Evolutionary conservation across 1,140 invertebrate species (phyloP), one percentile per base, ranked within the genome.

Genomic region (Drosophila ambigua): DNA sequence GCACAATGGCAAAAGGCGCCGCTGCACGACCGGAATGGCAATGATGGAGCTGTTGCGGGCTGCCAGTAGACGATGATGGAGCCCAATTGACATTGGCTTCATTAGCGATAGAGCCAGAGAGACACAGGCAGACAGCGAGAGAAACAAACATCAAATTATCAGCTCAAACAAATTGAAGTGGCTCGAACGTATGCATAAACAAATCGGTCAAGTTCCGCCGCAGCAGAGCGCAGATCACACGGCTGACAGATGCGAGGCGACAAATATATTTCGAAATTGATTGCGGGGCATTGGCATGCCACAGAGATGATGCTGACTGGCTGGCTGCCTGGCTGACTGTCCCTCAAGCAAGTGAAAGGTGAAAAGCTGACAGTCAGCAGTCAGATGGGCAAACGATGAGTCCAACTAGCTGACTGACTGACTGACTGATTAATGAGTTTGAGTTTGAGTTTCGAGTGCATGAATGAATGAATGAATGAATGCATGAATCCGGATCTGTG

Each of bases 131-230:
- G n/a, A 62, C 13, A 23, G 16, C 11, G 15, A 41, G 28, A 24
- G 9, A 43, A 15, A 35, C 72, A 75, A 75, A 66, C 63, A 58
- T 50, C 63, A 76, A 84, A 84, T 84, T 72, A 84, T 73, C 68
- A 72, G 67, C 69, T 72, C 69, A 73, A 80, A 84, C 81, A 85
- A 85, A 81, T 80, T 78, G 77, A 74, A 69, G 61, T 67, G 57
- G 67, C 35, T 41, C 69, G 54, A 54, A 44, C 72, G 45, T 28
- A 50, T 66, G 54, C 54, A 64, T 55, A 75, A 75, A 67, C 63
- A 68, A 75, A 75, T 75, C 50, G 71, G 41, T 65, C 52, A 74
- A 74, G 67, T 71, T 71, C 26, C 54, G 35, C 35, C 35, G 0
- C 35, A 39, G 6, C 26, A 7, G 1, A 28, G 2, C 6, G 6